phyloP scores from a whole-genome alignment of 2,888 invertebrate species.

The Sericinus montela region DNA sequence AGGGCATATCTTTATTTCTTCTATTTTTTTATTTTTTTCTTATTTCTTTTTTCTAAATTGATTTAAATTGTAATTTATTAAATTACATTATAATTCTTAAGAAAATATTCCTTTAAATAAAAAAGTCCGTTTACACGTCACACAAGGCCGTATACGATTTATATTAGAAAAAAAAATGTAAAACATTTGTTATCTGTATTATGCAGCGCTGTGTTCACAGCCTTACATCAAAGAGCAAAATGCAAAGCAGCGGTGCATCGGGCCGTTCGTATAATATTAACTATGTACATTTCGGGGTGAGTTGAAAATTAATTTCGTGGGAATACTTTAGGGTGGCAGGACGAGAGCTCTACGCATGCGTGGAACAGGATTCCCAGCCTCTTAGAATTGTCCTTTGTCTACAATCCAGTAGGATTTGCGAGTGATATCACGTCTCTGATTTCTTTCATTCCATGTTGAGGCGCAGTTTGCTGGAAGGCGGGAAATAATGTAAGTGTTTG shows the following conservation, averaged over 20 bases:
- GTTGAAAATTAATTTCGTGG: slow-evolving; percentile 12
- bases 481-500: slow-evolving; percentile 26
- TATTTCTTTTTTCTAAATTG: too few species aligned
- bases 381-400: slow-evolving; percentile 51
- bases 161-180: too few species aligned
- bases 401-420: slow-evolving; percentile 25
- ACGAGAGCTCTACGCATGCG: slow-evolving; percentile 48
- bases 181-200: not conserved
- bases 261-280: not conserved
- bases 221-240: slow-evolving; percentile 1
- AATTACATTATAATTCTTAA: too few species aligned
- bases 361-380: slow-evolving; percentile 36
- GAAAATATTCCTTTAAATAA: too few species aligned
- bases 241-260: slow-evolving; percentile 5
- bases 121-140: too few species aligned
- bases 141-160: too few species aligned
- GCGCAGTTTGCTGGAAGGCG: slow-evolving; percentile 22
- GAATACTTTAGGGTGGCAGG: slow-evolving; percentile 15
- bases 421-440: slow-evolving; percentile 5
- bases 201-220: not conserved
- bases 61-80: too few species aligned
- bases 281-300: not conserved
- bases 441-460: slow-evolving; percentile 3
- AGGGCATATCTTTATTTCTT: too few species aligned
- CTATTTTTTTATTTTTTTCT: too few species aligned